Conservation (phyloP, 2,888 invertebrate species). For the Lagria hirta region DNA sequence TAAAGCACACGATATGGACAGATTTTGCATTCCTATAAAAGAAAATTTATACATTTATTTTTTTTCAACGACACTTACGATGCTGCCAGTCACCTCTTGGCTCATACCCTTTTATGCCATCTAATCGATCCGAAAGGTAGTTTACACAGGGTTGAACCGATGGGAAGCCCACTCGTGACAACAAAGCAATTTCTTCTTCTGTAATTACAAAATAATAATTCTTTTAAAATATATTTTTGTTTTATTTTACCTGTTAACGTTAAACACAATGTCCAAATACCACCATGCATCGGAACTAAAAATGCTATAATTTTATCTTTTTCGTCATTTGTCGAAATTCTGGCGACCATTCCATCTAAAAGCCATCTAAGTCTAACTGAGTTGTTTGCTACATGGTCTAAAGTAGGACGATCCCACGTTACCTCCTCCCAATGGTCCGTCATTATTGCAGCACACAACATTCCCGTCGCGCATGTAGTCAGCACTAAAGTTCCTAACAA, state of each 20-base stretch:
- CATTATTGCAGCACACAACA: constrained; percentile 84
- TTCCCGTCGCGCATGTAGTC: constrained; percentile 76
- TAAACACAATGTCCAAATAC: constrained; percentile 86
- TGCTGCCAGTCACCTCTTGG: constrained; percentile 79
- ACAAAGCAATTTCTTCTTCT: constrained; percentile 72
- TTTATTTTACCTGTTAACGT: constrained; percentile 74
- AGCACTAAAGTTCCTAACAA: constrained; percentile 66
- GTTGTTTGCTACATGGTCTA: constrained; percentile 62
- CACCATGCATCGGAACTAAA: constrained; percentile 86
- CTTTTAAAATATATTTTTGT: background rate
- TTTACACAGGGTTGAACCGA: constrained; percentile 74
- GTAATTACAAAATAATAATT: no score
- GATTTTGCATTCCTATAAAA: constrained; percentile 86
- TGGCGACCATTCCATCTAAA: constrained; percentile 73
- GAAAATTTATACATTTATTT: no score
- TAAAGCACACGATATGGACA: constrained; percentile 91
- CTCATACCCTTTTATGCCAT: constrained; percentile 67
- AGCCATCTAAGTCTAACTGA: constrained; percentile 67
- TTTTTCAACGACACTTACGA: constrained; percentile 67
- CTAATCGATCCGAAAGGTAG: constrained; percentile 72
- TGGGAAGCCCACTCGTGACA: constrained; percentile 67
- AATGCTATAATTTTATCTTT: constrained; percentile 58
- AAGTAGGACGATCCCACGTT: constrained; percentile 69
- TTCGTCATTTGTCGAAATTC: constrained; percentile 53
- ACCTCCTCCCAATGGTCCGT: constrained; percentile 91